Evolutionary conservation across 1,140 invertebrate species (phyloP), one percentile per base, ranked within the genome.

Genomic region (Aphaenogaster ashmeadi): DNA sequence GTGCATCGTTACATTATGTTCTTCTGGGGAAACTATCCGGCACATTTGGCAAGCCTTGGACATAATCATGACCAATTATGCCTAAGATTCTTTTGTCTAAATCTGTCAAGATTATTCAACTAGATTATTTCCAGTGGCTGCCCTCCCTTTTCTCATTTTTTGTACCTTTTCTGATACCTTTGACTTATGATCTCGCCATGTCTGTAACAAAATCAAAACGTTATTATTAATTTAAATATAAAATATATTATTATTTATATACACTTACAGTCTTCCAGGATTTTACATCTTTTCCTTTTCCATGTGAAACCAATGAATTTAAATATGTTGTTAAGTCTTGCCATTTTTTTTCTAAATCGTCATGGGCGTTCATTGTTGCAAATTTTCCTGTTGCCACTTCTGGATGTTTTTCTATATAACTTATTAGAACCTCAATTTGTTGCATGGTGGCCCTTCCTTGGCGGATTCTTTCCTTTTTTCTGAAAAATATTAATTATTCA

Each of bases 1-100:
- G 21, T 21, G 21, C 21, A 21, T 21, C 21, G 21, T 72, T 72
- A 72, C 69, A 3, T 72, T 72, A 18, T 72, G 21, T 33, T 72
- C 69, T 52, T 72, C 69, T 18, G 69, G 69, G 69, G 8, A 72
- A 72, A 7, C 69, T 72, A 13, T 72, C 69, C 11, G 67, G 21
- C 9, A 72, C 44, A 72, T 15, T 33, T 18, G 21, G 1, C 6
- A 72, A 52, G 6, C 47, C 69, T 72, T 72, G 41, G 2, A 71
- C 67, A 50, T 71, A 71, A 21, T 71, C 67, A 36, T 71, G 13
- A 9, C 44, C 47, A 52, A 72, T 72, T 1, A 72, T 50, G 6
- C 47, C 69, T 52, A 72, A 72, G 0, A 72, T 52, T 52, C 69
- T 15, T 33, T 72, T 72, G 13, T 72, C 69, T 3, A 69, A 69